Conservation (phyloP, 2,797 vertebrate species). For the Anguilla obscura region DNA sequence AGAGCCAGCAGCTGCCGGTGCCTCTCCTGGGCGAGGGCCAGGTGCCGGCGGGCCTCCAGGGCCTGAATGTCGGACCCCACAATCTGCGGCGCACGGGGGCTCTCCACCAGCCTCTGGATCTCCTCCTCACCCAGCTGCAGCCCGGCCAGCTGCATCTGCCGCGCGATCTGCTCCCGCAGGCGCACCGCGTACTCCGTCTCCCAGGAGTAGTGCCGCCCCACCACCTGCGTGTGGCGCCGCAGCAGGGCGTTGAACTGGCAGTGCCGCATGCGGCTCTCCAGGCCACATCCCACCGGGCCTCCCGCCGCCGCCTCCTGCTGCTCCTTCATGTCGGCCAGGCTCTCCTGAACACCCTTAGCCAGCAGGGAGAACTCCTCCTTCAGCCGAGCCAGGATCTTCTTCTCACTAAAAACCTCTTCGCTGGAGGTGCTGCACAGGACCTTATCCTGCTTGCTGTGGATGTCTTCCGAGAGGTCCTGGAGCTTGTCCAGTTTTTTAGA, state of each 20-base stretch:
- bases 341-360: slow-evolving; percentile 52
- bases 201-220: slow-evolving; percentile 54
- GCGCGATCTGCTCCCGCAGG: slow-evolving; percentile 61
- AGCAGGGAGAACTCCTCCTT: slow-evolving; percentile 49
- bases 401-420: slow-evolving; percentile 47
- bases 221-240: slow-evolving; percentile 44
- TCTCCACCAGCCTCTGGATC: slow-evolving; percentile 53
- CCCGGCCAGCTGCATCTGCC: slow-evolving; percentile 62
- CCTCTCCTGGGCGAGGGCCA: slow-evolving; percentile 53
- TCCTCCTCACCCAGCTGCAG: slow-evolving; percentile 52
- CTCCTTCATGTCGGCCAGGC: slow-evolving; percentile 43
- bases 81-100: slow-evolving; percentile 45
- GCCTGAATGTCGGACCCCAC: slow-evolving; percentile 62
- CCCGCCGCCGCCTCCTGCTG: neutral
- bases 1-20: slow-evolving; percentile 63
- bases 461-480: slow-evolving; percentile 52
- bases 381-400: slow-evolving; percentile 44
- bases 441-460: slow-evolving; percentile 54
- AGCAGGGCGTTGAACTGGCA: slow-evolving; percentile 56
- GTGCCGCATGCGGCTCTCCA: slow-evolving; percentile 51
- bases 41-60: slow-evolving; percentile 48
- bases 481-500: slow-evolving; percentile 52
- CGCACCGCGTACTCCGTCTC: slow-evolving; percentile 56
- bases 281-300: slow-evolving; percentile 33
- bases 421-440: slow-evolving; percentile 62